Evolutionary conservation across 92 coral and sea anemone species (phyloP).

Genomic region (Nematostella vectensis): DNA sequence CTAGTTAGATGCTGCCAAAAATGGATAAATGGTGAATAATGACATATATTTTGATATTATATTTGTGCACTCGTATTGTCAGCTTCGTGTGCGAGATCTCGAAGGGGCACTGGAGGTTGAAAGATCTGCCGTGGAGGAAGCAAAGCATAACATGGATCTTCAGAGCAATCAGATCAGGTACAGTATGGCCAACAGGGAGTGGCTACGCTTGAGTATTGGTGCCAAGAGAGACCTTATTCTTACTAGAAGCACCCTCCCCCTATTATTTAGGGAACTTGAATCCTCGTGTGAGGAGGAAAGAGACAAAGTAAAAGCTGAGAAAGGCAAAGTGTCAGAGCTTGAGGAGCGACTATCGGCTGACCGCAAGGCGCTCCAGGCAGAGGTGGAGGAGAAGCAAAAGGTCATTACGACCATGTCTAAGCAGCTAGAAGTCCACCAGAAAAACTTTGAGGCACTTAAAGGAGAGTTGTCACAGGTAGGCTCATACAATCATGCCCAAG

Average conservation of each 20-base stretch:
- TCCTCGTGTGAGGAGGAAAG: conserved; percentile 59
- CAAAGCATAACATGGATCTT: conserved; percentile 65
- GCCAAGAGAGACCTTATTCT: no score
- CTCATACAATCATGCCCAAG: no score
- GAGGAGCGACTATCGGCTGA: conserved; percentile 60
- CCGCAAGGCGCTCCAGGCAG: conserved; percentile 44
- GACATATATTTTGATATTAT: no score
- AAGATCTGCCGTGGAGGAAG: conserved; percentile 81
- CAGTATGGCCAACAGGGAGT: no score
- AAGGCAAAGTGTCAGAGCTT: conserved; percentile 39
- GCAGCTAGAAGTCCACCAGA: conserved; percentile 91
- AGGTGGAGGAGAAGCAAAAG: conserved; percentile 69
- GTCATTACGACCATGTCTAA: conserved; percentile 69
- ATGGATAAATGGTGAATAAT: no score
- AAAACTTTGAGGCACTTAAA: conserved; percentile 89
- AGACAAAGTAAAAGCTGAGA: conserved; percentile 50
- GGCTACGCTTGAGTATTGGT: background rate
- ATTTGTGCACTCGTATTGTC: no score
- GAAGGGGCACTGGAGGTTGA: conserved; percentile 94
- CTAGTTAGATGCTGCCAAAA: no score
- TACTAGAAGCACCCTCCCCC: no score
- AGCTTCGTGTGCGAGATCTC: conserved; percentile 88
- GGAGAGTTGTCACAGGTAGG: conserved; percentile 75
- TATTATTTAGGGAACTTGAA: conserved; percentile 62
- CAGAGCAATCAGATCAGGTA: conserved; percentile 83